Percentiles rank a stretch among this genome's conserved stretches.
Conservation (phyloP, 1,140 invertebrate genomes). For the Drosophila tsacasi region DNA sequence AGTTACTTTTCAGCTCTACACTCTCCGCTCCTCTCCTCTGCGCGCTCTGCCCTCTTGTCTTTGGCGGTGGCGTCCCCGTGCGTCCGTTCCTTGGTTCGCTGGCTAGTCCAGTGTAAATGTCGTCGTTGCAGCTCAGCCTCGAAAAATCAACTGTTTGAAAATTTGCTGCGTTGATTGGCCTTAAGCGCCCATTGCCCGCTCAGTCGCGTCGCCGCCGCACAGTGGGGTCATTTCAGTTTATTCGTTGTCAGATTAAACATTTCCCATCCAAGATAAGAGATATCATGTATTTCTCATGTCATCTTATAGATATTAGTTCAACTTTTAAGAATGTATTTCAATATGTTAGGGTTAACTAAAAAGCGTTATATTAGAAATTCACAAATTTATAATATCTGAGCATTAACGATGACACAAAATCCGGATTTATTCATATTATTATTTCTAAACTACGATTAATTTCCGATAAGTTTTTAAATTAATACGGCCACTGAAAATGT, state of each 20-base stretch:
- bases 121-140: constrained; percentile 76
- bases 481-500: background rate
- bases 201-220: constrained; percentile 41
- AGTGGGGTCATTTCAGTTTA: background rate
- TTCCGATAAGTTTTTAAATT: background rate
- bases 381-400: background rate
- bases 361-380: background rate
- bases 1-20: constrained; percentile 30
- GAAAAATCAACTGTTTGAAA: constrained; percentile 81
- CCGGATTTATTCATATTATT: background rate
- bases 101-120: constrained; percentile 15
- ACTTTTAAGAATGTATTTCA: background rate
- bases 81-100: constrained; percentile 24
- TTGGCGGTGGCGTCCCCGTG: constrained; percentile 30
- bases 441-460: background rate
- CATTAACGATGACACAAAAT: background rate
- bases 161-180: constrained; percentile 80
- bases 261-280: background rate
- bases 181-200: constrained; percentile 65
- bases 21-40: constrained; percentile 5
- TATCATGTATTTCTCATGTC: background rate
- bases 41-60: constrained; percentile 11
- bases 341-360: no score
- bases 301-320: background rate
- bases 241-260: background rate